Base-by-base conservation (phyloP, 2,888 invertebrate species). In the Laothoe populi region DNA sequence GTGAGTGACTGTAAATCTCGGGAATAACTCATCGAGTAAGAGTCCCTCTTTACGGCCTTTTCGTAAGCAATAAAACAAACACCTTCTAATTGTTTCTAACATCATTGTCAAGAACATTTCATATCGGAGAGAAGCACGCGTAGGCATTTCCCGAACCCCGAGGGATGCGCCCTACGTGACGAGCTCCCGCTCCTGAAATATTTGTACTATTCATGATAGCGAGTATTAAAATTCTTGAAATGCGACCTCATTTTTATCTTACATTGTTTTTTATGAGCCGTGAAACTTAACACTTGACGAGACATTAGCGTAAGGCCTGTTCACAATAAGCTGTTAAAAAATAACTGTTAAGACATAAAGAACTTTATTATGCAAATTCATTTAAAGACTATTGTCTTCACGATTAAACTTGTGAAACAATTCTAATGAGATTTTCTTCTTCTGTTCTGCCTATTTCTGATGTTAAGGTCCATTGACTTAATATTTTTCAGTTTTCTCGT, bases 131-230 rank as follows among this genome's bases (percentile, higher is more conserved):
- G 70, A 72, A 74, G 83, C 81, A 83, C 89, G 86, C 84, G 84
- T 82, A 72, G 90, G 88, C 82, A 89, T 90, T 53, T 83, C 81
- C 79, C 78, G 80, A 83, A 83, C 84, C 87, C 82, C 82, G 73
- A 66, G 77, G 81, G 82, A 79, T 73, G 67, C 64, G 65, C 66
- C 70, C 69, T 83, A 88, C 89, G 89, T 90, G 90, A 88, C 86
- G 83, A 81, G 84, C 81, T 83, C 82, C 78, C 79, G 73, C 79
- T 76, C 71, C 82, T 84, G 77, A 89, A 88, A 89, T 90, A 90
- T 91, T 87, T 86, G 82, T 85, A 85, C 86, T 87, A 89, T 91
- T 90, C 86, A 87, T 88, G 83, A 85, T 75, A 73, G 66, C 74
- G 72, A 78, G 82, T 86, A 88, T 89, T 89, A 88, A 87, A 87